Evolutionary conservation across 35 echinoderm and acorn worm genomes (phyloP).

Genomic region (Holothuria glaberrima): DNA sequence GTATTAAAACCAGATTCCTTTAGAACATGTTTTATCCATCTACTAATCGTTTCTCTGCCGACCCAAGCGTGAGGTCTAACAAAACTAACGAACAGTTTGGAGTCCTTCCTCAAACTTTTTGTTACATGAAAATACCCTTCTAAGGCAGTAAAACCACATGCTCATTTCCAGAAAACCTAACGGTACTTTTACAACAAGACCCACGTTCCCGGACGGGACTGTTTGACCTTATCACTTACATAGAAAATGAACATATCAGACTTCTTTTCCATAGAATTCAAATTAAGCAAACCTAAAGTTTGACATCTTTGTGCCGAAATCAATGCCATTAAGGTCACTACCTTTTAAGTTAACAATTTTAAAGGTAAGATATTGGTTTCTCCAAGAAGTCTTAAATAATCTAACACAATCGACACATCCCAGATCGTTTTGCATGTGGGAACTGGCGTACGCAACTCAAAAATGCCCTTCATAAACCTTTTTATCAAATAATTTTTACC

Average conservation of each 20-base stretch:
- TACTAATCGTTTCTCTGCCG: no score
- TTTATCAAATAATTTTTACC: neutral
- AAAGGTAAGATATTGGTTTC: slow-evolving; percentile 13
- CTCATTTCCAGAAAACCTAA: slow-evolving; percentile 7
- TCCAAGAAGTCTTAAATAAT: slow-evolving; percentile 24
- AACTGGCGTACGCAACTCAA: slow-evolving; percentile 26
- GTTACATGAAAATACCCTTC: slow-evolving; percentile 1
- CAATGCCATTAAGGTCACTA: slow-evolving; percentile 9
- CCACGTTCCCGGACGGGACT: slow-evolving; percentile 1
- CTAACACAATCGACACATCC: slow-evolving; percentile 31
- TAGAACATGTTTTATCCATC: slow-evolving; percentile 44
- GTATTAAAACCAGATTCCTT: slow-evolving; percentile 35
- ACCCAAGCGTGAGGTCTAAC: slow-evolving; percentile 23
- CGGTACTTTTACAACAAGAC: neutral
- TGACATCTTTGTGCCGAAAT: slow-evolving; percentile 41
- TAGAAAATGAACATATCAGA: slow-evolving; percentile 16
- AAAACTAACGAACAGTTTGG: slow-evolving; percentile 36
- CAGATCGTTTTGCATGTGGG: slow-evolving; percentile 12
- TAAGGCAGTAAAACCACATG: slow-evolving; percentile 41
- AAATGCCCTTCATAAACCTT: slow-evolving; percentile 51
- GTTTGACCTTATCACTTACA: slow-evolving; percentile 28
- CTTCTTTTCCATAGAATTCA: slow-evolving; percentile 5
- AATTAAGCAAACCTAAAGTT: slow-evolving; percentile 11
- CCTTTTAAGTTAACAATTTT: slow-evolving; percentile 25
- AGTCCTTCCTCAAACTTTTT: slow-evolving; percentile 26